Conservation (phyloP, 2,113 vertebrate genomes). For the Pangasianodon gigas region DNA sequence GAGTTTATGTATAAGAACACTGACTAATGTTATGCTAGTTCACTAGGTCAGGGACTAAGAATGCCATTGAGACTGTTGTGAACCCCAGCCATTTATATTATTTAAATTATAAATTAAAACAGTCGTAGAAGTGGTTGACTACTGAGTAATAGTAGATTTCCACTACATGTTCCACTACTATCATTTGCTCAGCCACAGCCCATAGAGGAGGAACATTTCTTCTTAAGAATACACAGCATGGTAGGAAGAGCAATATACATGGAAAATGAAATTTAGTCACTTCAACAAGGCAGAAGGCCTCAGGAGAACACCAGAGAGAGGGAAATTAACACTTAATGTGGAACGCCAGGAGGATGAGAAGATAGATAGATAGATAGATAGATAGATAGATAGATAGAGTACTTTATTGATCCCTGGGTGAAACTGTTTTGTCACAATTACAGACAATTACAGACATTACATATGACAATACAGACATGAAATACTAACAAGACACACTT, state of each 20-base stretch:
- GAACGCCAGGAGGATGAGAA: neutral
- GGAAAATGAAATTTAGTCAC: too few relatives aligned
- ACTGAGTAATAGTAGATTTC: neutral
- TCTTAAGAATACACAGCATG: neutral
- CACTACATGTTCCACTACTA: neutral
- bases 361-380: neutral
- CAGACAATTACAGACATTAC: too few relatives aligned
- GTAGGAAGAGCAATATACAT: neutral
- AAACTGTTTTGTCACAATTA: too few relatives aligned
- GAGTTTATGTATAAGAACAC: too few relatives aligned
- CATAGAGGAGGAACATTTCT: neutral
- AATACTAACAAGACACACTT: too few relatives aligned
- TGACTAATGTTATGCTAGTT: too few relatives aligned
- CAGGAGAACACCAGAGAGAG: too few relatives aligned
- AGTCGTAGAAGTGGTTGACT: neutral
- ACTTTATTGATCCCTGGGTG: too few relatives aligned
- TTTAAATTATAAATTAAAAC: neutral
- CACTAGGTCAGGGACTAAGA: neutral
- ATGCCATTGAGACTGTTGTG: neutral
- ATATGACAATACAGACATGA: too few relatives aligned
- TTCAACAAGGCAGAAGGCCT: too few relatives aligned
- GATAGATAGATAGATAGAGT: neutral
- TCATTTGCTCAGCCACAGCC: neutral
- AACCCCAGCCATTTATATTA: neutral
- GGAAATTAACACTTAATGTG: too few relatives aligned